phyloP scores from a whole-genome alignment of 2,113 vertebrate species.

The Sardina pilchardus region DNA sequence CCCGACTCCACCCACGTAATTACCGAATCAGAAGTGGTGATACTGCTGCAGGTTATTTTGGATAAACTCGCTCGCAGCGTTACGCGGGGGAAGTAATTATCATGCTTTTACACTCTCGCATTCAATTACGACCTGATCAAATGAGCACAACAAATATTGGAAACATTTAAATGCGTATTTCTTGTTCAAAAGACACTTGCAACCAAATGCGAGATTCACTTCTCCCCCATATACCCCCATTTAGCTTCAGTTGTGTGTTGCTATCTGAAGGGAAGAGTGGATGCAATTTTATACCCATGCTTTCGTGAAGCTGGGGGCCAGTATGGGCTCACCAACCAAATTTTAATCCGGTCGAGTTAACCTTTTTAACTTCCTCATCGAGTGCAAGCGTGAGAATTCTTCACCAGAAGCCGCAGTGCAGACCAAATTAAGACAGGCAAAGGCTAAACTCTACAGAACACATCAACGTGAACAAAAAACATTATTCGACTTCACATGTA shows the following conservation, averaged over 20 bases:
- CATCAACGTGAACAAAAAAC: not conserved
- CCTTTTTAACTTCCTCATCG: not conserved
- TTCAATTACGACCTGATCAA: slow-evolving; percentile 68
- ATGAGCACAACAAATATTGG: slow-evolving; percentile 50
- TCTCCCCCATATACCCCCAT: not conserved
- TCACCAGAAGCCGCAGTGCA: not conserved
- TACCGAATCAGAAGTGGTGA: slow-evolving; percentile 70
- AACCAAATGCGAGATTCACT: not conserved
- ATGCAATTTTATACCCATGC: not conserved
- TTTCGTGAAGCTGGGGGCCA: not conserved
- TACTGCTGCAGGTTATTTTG: slow-evolving; percentile 71
- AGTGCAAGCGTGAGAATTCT: slow-evolving; percentile 24
- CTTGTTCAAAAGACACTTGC: not conserved
- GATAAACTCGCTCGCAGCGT: slow-evolving; percentile 48
- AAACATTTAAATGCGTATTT: slow-evolving; percentile 6
- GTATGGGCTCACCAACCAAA: slow-evolving; percentile 10
- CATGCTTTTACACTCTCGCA: slow-evolving; percentile 60
- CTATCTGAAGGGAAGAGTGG: not conserved
- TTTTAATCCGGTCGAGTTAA: slow-evolving; percentile 16
- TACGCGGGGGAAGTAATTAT: slow-evolving; percentile 64
- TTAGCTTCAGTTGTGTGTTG: not conserved
- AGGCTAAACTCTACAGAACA: not conserved
- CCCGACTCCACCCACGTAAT: slow-evolving; percentile 74
- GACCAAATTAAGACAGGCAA: not conserved
- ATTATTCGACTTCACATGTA: not conserved